These are phyloP conservation scores for Herminia tarsipennalis DNA, from an alignment of 2,888 invertebrate genomes.

Conservation along the genomic window DNA sequence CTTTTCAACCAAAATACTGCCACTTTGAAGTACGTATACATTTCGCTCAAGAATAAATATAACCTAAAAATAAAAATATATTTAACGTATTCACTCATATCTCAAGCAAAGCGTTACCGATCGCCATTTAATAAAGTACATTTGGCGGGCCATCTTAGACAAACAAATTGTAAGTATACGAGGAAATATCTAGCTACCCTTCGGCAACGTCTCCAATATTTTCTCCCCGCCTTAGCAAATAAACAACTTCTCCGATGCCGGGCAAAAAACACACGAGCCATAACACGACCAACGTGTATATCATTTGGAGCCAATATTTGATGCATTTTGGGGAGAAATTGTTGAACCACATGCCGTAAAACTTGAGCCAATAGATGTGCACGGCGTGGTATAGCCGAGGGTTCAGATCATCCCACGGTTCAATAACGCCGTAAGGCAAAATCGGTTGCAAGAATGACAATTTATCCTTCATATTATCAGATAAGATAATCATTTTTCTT, in stretches of 20 bases:
- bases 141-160: constrained; percentile 28
- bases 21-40: constrained; percentile 81
- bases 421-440: constrained; percentile 71
- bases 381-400: constrained; percentile 75
- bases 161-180: constrained; percentile 44
- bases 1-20: constrained; percentile 77
- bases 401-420: constrained; percentile 74
- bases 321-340: constrained; percentile 56
- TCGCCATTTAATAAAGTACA: constrained; percentile 42
- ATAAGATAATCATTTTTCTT: constrained; percentile 56
- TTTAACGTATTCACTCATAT: constrained; percentile 21
- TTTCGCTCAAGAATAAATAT: constrained; percentile 80
- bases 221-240: constrained; percentile 87
- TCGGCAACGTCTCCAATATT: constrained; percentile 87
- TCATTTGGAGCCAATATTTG: constrained; percentile 68
- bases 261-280: constrained; percentile 81
- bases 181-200: constrained; percentile 64
- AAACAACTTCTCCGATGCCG: constrained; percentile 87
- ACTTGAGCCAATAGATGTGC: constrained; percentile 81
- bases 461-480: constrained; percentile 57
- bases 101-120: constrained; percentile 17
- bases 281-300: constrained; percentile 68
- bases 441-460: constrained; percentile 53
- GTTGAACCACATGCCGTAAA: constrained; percentile 82
- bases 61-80: constrained; percentile 64